Percentiles rank a stretch among this genome's conserved stretches.
phyloP scores from a whole-genome alignment of 2,113 vertebrate genomes.

The Cheirogaleus medius region DNA sequence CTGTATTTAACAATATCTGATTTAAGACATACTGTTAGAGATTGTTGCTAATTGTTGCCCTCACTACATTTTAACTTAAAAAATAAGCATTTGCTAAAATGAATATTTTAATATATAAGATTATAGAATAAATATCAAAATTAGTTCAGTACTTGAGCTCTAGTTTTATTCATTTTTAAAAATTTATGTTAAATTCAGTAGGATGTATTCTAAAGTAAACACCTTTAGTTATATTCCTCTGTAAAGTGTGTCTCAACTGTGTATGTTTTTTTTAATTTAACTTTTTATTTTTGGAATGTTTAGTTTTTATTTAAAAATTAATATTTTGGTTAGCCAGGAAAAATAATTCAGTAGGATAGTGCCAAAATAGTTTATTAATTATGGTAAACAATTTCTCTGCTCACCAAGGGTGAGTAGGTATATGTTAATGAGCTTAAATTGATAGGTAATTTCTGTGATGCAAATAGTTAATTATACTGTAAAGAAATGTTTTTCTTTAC shows the following conservation, averaged over 20 bases:
- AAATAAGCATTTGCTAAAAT: background rate
- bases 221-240: background rate
- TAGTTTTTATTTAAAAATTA: slow-evolving; percentile 24
- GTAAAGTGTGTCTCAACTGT: background rate
- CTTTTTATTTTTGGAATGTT: background rate
- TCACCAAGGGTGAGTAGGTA: background rate
- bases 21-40: background rate
- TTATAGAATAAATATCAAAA: background rate
- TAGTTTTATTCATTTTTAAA: background rate
- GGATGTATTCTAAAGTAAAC: background rate
- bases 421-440: background rate
- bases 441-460: background rate
- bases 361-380: background rate
- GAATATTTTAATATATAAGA: background rate
- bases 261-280: background rate
- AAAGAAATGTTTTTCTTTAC: background rate
- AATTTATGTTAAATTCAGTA: background rate
- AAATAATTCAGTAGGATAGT: background rate
- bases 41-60: background rate
- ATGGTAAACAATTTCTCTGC: background rate
- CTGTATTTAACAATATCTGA: background rate
- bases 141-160: background rate
- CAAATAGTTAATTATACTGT: background rate
- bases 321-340: background rate
- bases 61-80: background rate